phyloP scores from a whole-genome alignment of 2,797 vertebrate species.

The Siniperca undulata region DNA sequence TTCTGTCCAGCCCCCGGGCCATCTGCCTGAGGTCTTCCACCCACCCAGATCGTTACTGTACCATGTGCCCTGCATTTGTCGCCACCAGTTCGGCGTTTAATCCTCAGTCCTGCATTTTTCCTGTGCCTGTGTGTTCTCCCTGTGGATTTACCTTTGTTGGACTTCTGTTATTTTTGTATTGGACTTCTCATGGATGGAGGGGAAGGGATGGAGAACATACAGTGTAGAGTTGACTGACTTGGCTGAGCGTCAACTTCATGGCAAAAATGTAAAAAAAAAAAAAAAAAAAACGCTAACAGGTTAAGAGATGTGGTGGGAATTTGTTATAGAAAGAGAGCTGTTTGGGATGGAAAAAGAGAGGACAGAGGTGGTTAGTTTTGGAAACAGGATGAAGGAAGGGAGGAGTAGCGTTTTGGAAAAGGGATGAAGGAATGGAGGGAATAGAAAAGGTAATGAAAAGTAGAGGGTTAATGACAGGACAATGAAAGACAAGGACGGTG shows the following conservation, averaged over 20 bases:
- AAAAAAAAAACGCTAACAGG: conserved; percentile 3
- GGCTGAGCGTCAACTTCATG: neutral
- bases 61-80: no score
- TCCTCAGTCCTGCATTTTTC: no score
- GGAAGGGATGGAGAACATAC: conserved; percentile 16
- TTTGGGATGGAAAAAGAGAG: conserved; percentile 39
- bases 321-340: conserved; percentile 6
- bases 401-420: conserved; percentile 30
- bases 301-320: conserved; percentile 21
- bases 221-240: conserved; percentile 1
- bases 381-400: conserved; percentile 30
- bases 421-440: conserved; percentile 14
- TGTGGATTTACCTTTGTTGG: no score
- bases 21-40: no score
- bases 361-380: conserved; percentile 39
- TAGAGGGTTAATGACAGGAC: conserved; percentile 24
- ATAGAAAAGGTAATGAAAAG: conserved; percentile 35
- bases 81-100: no score
- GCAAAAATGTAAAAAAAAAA: neutral
- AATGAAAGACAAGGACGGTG: conserved; percentile 27
- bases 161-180: no score
- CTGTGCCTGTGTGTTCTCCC: no score
- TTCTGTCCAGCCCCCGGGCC: no score
- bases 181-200: no score
- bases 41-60: no score